Evolutionary conservation across 2,113 vertebrate species (phyloP), one percentile per base, ranked within the genome.

Genomic region (Cyanoliseus patagonus): DNA sequence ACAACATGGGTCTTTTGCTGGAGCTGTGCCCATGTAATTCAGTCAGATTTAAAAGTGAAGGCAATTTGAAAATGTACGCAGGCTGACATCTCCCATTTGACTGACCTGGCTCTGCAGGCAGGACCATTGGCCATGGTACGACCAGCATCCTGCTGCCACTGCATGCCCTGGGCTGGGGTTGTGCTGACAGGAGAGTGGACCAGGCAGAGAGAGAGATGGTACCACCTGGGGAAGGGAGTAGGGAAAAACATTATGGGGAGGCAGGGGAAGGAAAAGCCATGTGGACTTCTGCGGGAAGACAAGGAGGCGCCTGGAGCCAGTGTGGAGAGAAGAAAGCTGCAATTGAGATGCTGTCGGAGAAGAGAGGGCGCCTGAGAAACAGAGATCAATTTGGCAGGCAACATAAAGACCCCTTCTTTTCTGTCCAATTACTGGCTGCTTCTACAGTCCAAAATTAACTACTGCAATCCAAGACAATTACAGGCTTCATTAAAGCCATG

Each of bases 401-500:
- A 6, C 75, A 82, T 73, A 94, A 89, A 95, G 86, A 72, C 10
- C 14, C 11, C 72, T 95, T 92, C 23, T 91, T 95, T 82, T 94
- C 83, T 94, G 9, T 82, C 27, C 89, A 84, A 62, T 82, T 94
- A 73, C 47, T 95, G 66, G 6, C 47, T 87, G 47, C 66, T 87
- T 91, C 49, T 73, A 41, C 44, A 52, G 30, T 76, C 62, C 74
- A 95, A 91, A 96, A 82, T 89, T 91, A 92, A 78, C 77, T 84
- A 47, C 86, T 31, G 9, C 64, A 89, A 52, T 89, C 86, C 73
- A 82, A 81, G 75, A 64, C 66, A 95, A 89, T 94, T 86, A 91
- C 47, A 94, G 41, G 66, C 81, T 90, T 92, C 91, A 82, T 95
- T 94, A 91, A 91, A 95, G 33, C 39, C 62, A 17, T 62, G 39